These are phyloP conservation scores for Drosophila infuscata DNA, from an alignment of 2,888 invertebrate species.

Conservation along the genomic window DNA sequence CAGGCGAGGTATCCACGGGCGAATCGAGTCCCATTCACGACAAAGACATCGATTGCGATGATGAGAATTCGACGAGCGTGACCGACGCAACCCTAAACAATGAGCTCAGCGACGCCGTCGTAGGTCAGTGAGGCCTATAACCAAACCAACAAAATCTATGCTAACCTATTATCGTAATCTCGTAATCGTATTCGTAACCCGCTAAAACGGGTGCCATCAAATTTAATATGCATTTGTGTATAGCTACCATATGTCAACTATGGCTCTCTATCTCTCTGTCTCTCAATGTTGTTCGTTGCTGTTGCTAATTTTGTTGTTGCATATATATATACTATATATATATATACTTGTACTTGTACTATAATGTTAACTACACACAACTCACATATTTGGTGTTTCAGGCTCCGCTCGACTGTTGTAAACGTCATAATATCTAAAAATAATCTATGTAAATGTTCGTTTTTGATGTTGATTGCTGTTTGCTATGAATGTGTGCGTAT, in stretches of 20 bases:
- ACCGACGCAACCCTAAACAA: constrained; percentile 83
- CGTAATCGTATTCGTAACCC: constrained; percentile 32
- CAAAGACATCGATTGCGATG: constrained; percentile 84
- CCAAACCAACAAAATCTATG: constrained; percentile 22
- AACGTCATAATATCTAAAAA: constrained; percentile 18
- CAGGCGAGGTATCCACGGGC: constrained; percentile 85
- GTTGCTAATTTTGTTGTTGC: constrained; percentile 60
- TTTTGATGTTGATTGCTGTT: constrained; percentile 60
- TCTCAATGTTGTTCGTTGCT: constrained; percentile 72
- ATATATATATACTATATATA: constrained; percentile 37
- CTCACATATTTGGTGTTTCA: constrained; percentile 10
- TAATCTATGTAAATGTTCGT: constrained; percentile 63
- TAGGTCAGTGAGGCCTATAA: constrained; percentile 83
- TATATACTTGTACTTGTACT: constrained; percentile 10
- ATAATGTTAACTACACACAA: constrained; percentile 7
- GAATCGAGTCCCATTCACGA: constrained; percentile 85
- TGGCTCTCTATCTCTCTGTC: constrained; percentile 59
- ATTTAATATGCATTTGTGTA: constrained; percentile 48
- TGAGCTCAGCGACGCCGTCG: constrained; percentile 79
- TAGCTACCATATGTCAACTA: constrained; percentile 43
- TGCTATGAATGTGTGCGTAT: constrained; percentile 25
- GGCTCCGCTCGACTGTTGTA: constrained; percentile 20
- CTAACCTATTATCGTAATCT: constrained; percentile 46
- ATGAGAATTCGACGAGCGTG: constrained; percentile 82
- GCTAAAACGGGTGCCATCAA: constrained; percentile 31